Conservation (phyloP, 2,888 invertebrate genomes). For the Endomychus coccineus region DNA sequence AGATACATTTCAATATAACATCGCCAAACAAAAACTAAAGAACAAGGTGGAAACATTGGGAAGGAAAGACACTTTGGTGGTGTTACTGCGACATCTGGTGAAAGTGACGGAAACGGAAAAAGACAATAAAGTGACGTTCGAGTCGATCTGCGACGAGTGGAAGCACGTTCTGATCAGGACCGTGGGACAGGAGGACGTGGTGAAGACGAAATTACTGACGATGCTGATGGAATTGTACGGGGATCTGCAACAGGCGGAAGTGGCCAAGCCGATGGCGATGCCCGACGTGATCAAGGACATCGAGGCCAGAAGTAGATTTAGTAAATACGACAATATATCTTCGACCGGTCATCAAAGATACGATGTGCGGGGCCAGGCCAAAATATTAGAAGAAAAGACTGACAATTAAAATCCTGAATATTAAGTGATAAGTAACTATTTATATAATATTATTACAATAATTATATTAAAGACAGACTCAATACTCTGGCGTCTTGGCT, state of each 20-base stretch:
- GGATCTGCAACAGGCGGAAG: constrained; percentile 5
- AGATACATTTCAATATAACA: constrained; percentile 13
- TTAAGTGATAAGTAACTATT: too few species aligned
- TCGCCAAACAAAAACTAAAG: constrained; percentile 23
- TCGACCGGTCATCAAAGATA: constrained; percentile 5
- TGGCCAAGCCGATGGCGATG: constrained; percentile 6
- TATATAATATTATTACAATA: too few species aligned
- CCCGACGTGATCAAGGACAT: constrained; percentile 14
- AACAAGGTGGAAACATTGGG: constrained; percentile 26
- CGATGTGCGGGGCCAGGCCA: constrained; percentile 19
- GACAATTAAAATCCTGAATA: constrained; percentile 15
- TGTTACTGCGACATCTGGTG: constrained; percentile 31
- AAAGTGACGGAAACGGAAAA: constrained; percentile 28
- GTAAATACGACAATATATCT: constrained; percentile 18
- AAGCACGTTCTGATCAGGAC: constrained; percentile 19
- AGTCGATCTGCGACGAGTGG: constrained; percentile 31
- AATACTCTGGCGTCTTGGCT: too few species aligned
- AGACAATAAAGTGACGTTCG: constrained; percentile 26
- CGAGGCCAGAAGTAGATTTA: constrained; percentile 10
- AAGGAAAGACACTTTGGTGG: constrained; percentile 32
- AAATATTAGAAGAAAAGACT: constrained; percentile 28
- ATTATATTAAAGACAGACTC: too few species aligned
- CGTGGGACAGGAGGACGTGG: constrained; percentile 17
- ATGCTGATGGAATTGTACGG: constrained; percentile 15
- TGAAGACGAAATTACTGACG: constrained; percentile 14